Percentiles rank a stretch among this genome's conserved stretches.
phyloP scores from a whole-genome alignment of 2,797 vertebrate genomes.

The Cirrhinus molitorella region DNA sequence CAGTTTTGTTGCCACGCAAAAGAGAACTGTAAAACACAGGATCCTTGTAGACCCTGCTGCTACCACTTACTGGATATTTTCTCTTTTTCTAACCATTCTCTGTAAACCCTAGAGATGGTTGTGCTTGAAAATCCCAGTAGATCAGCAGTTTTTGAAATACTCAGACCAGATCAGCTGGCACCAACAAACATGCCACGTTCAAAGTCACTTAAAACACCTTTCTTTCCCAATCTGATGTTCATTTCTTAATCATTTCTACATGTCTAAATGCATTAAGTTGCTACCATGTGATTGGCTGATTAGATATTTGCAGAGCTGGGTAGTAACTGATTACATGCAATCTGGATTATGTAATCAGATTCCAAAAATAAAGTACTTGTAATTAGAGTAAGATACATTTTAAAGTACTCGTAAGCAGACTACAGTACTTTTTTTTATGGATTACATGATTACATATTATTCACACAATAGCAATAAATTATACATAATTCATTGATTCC shows the following conservation, averaged over 20 bases:
- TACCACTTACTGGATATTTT: background rate
- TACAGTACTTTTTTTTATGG: too few relatives aligned
- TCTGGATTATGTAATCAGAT: too few relatives aligned
- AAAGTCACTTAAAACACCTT: background rate
- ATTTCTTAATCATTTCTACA: background rate
- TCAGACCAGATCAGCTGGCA: background rate
- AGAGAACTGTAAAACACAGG: background rate
- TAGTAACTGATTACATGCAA: too few relatives aligned
- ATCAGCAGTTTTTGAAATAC: background rate
- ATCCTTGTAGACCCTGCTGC: background rate
- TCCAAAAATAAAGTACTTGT: too few relatives aligned
- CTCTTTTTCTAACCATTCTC: too few relatives aligned
- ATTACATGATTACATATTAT: too few relatives aligned
- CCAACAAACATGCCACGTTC: background rate
- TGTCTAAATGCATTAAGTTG: background rate
- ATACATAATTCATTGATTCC: too few relatives aligned
- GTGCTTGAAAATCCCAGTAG: background rate
- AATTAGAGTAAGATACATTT: too few relatives aligned
- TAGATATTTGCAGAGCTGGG: too few relatives aligned
- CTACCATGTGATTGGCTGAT: background rate
- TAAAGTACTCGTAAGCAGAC: too few relatives aligned
- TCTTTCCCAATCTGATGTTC: background rate
- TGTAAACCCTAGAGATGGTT: background rate
- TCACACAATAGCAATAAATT: too few relatives aligned
- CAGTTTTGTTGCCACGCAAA: background rate